Conservation (phyloP, 2,888 invertebrate species). For the Tromatobia lineatoria region DNA sequence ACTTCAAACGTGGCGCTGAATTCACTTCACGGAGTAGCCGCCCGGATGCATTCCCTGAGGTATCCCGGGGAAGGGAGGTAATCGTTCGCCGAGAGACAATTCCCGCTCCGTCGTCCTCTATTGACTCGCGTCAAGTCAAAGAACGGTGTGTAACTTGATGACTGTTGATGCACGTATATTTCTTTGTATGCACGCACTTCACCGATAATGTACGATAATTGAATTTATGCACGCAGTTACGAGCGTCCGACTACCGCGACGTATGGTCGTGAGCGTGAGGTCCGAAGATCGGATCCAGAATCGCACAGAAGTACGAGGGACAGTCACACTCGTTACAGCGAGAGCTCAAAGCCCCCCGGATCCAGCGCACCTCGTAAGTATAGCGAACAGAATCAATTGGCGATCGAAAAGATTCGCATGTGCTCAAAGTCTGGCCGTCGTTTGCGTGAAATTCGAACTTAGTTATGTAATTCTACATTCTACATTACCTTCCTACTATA, state of each 20-base stretch:
- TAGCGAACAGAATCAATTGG: conserved; percentile 68
- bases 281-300: conserved; percentile 82
- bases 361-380: conserved; percentile 83
- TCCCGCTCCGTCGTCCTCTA: conserved; percentile 78
- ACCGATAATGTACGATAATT: conserved; percentile 3
- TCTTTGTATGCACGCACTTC: not conserved
- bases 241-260: conserved; percentile 79
- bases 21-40: conserved; percentile 82
- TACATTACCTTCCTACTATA: conserved; percentile 9
- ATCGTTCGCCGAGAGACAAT: conserved; percentile 82
- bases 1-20: conserved; percentile 81
- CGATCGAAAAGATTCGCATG: conserved; percentile 70
- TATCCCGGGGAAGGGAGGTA: conserved; percentile 82
- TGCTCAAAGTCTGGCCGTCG: conserved; percentile 68
- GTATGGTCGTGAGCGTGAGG: conserved; percentile 83
- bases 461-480: conserved; percentile 47
- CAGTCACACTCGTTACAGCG: conserved; percentile 81
- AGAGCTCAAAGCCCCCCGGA: conserved; percentile 82
- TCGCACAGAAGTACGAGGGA: conserved; percentile 83
- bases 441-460: conserved; percentile 67
- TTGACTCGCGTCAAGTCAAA: conserved; percentile 83
- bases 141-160: conserved; percentile 77
- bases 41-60: conserved; percentile 81
- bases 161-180: not conserved
- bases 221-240: conserved; percentile 74